These are phyloP conservation scores for Sebastes vulpes DNA, from an alignment of 2,797 vertebrate species.

Conservation along the genomic window DNA sequence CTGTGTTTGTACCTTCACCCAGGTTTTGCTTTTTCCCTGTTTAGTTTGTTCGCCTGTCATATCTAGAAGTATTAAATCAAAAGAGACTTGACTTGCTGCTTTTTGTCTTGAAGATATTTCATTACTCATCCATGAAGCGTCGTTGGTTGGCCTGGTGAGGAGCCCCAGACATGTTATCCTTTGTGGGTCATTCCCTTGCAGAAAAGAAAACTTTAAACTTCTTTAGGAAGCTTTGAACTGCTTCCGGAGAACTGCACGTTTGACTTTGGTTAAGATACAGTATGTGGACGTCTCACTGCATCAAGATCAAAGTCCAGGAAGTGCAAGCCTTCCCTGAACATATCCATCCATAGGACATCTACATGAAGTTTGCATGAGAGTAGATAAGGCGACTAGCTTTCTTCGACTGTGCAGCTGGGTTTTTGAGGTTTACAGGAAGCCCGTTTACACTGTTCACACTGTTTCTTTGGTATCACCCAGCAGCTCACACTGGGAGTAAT, in stretches of 20 bases:
- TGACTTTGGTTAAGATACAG: background rate
- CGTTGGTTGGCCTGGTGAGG: background rate
- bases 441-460: background rate
- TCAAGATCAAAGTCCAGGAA: background rate
- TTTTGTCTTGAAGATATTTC: background rate
- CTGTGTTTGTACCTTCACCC: background rate
- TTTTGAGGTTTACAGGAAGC: background rate
- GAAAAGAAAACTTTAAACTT: conserved; percentile 1
- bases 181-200: background rate
- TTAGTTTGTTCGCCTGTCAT: conserved; percentile 1
- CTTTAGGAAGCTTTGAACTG: background rate
- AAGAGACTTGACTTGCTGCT: background rate
- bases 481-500: background rate
- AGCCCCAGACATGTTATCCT: background rate
- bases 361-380: background rate
- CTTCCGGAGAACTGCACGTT: background rate
- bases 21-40: background rate
- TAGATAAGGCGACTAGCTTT: background rate
- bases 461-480: background rate
- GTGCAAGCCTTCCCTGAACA: background rate
- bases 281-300: background rate
- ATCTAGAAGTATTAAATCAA: background rate
- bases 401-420: background rate
- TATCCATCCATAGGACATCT: background rate
- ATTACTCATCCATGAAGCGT: background rate